A percentile compares a stretch with the other conserved stretches of the same genome.
phyloP scores from a whole-genome alignment of 30 jellyfish, hydroid and myxozoan genomes.

The Catostylus mosaicus region DNA sequence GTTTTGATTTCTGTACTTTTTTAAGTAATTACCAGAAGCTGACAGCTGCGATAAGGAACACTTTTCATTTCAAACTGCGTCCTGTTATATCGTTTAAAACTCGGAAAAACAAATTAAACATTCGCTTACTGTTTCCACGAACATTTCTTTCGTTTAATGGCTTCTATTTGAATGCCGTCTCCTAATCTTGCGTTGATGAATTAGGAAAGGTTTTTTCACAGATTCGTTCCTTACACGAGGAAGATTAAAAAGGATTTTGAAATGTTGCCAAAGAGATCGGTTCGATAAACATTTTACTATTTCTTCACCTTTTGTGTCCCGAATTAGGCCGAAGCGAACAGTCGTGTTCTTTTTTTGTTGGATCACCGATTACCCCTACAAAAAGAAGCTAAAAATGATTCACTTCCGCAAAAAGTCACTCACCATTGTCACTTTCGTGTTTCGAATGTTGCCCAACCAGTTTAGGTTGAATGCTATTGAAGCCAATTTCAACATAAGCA shows the following conservation, averaged over 20 bases:
- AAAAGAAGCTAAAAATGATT: not conserved
- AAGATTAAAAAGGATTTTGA: slow-evolving; percentile 7
- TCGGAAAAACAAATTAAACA: no score
- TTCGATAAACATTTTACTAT: not conserved
- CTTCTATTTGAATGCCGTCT: no score
- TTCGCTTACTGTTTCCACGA: no score
- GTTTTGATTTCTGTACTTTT: no score
- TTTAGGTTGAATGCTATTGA: no score
- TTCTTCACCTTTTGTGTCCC: not conserved
- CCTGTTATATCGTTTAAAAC: no score
- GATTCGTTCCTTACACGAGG: not conserved
- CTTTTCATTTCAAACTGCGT: no score
- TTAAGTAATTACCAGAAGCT: no score
- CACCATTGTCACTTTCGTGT: not conserved
- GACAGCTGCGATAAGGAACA: no score
- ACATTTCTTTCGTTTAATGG: not conserved
- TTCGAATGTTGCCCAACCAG: no score
- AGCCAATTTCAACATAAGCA: not conserved
- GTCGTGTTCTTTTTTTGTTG: not conserved
- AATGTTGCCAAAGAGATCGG: not conserved
- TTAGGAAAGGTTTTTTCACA: not conserved
- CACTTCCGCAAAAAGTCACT: not conserved
- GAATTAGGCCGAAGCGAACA: not conserved
- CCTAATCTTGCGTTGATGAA: not conserved
- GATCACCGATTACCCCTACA: not conserved